Evolutionary conservation across 1,140 invertebrate genomes (phyloP), one percentile per base, ranked within the genome.

Genomic region (Solen grandis): DNA sequence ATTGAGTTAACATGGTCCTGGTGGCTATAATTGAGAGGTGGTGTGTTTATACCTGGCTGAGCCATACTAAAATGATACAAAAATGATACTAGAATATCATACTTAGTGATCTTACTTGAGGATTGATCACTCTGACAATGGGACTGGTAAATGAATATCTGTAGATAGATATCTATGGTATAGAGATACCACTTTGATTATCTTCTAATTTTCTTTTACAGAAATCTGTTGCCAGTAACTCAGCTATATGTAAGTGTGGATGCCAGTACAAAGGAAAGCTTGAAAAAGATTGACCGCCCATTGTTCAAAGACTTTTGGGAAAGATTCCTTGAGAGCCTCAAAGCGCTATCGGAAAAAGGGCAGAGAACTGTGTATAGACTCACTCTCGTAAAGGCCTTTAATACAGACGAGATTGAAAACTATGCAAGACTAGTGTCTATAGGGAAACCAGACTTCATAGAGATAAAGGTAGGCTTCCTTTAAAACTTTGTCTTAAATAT

Each of bases 181-280:
- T n/a, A n/a, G n/a, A n/a, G n/a, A n/a, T n/a, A n/a, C n/a, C n/a
- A n/a, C n/a, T n/a, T n/a, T n/a, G n/a, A n/a, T n/a, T n/a, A n/a
- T n/a, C n/a, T n/a, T n/a, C n/a, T n/a, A n/a, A n/a, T n/a, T 19
- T 46, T 69, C 2, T 69, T 25, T 78, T 73, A 3, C 80, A 93
- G 93, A 79, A 90, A 93, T 50, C 86, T 95, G 63, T 85, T 89
- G 46, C 94, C 94, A 19, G 94, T 95, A 4, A 95, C 94, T 19
- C 94, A 95, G 86, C 86, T 95, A 27, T 95, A 95, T 90, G 94
- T 95, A 0, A 95, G 94, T 88, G 94, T 95, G 10, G 94, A 95
- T 89, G 94, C 94, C 8, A 93, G 93, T 75, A 94, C 94, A 5
- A 94, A 95, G 86, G 94, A 94, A n/a, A 94, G 93, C 84, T 86